These are phyloP conservation scores for Austrolebias charrua DNA, from an alignment of 2,797 vertebrate species.

Conservation along the genomic window DNA sequence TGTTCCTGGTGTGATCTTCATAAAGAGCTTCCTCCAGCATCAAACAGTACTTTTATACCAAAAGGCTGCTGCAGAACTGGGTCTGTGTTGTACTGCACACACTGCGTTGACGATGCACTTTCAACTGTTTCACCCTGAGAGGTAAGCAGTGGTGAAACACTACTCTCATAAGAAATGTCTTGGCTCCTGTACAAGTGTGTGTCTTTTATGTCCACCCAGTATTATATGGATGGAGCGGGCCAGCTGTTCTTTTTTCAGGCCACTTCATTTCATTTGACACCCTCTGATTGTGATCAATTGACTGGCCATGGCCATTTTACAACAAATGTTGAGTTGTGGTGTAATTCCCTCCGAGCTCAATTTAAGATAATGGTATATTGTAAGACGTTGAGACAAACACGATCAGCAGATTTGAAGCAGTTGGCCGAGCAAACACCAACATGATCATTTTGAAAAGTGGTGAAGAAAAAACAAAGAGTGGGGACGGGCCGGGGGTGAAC, in stretches of 20 bases:
- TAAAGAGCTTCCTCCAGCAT: constrained; percentile 43
- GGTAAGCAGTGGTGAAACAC: constrained; percentile 63
- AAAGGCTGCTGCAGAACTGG: constrained; percentile 45
- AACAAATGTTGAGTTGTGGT: constrained; percentile 47
- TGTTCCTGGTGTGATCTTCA: constrained; percentile 51
- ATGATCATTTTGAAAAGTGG: constrained; percentile 53
- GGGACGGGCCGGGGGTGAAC: constrained; percentile 72
- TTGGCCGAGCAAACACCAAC: constrained; percentile 29
- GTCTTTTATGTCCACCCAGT: constrained; percentile 48
- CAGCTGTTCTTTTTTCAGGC: constrained; percentile 74
- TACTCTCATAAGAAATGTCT: constrained; percentile 63
- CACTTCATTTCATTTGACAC: constrained; percentile 67
- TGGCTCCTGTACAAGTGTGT: constrained; percentile 43
- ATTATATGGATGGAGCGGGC: constrained; percentile 50
- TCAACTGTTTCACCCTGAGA: constrained; percentile 56
- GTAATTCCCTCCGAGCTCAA: constrained; percentile 71
- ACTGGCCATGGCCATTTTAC: constrained; percentile 49
- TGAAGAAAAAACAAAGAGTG: constrained; percentile 73
- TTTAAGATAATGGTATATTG: constrained; percentile 58
- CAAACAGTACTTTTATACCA: constrained; percentile 58
- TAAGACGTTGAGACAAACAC: constrained; percentile 40
- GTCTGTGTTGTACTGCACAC: constrained; percentile 28
- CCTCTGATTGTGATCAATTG: constrained; percentile 70
- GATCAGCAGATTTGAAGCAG: constrained; percentile 36
- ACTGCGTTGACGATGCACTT: constrained; percentile 53